A percentile compares a stretch with the other conserved stretches of the same genome.
phyloP scores from a whole-genome alignment of 1,140 invertebrate species.

The Drosophila nigrodunni region DNA sequence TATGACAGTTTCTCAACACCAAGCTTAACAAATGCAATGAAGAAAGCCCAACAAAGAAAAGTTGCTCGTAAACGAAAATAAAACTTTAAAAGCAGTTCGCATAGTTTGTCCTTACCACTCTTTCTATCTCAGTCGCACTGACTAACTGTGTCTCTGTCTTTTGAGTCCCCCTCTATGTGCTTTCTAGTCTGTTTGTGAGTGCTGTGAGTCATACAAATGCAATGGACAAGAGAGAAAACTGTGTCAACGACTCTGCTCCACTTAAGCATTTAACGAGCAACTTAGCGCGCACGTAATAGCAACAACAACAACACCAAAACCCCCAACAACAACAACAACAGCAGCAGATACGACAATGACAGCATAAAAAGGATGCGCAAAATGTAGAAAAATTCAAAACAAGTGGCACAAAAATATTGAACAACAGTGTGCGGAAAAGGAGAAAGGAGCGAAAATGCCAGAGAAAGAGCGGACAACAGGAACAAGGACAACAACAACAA shows the following conservation, averaged over 20 bases:
- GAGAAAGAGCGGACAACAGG: constrained; percentile 27
- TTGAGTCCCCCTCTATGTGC: neutral
- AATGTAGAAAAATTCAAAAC: constrained; percentile 79
- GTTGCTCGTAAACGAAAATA: constrained; percentile 52
- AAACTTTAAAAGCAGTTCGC: constrained; percentile 55
- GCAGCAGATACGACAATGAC: constrained; percentile 33
- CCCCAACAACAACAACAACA: constrained; percentile 18
- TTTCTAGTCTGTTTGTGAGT: constrained; percentile 5
- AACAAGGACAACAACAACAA: constrained; percentile 24
- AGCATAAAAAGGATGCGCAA: constrained; percentile 45
- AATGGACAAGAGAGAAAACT: constrained; percentile 56
- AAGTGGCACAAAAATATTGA: constrained; percentile 80
- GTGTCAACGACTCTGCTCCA: constrained; percentile 83
- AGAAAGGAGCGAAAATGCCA: neutral
- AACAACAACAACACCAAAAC: constrained; percentile 51
- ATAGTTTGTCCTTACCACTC: neutral
- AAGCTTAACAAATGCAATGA: constrained; percentile 38
- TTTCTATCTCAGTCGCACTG: neutral
- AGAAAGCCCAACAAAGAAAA: constrained; percentile 38
- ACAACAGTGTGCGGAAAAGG: constrained; percentile 60
- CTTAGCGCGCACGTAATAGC: constrained; percentile 77
- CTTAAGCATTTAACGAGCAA: constrained; percentile 81
- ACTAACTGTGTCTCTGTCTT: neutral
- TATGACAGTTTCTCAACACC: constrained; percentile 42
- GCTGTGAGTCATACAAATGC: constrained; percentile 69